Base-by-base conservation (phyloP, 2,113 vertebrate genomes). In the Notarius quadriscutis region DNA sequence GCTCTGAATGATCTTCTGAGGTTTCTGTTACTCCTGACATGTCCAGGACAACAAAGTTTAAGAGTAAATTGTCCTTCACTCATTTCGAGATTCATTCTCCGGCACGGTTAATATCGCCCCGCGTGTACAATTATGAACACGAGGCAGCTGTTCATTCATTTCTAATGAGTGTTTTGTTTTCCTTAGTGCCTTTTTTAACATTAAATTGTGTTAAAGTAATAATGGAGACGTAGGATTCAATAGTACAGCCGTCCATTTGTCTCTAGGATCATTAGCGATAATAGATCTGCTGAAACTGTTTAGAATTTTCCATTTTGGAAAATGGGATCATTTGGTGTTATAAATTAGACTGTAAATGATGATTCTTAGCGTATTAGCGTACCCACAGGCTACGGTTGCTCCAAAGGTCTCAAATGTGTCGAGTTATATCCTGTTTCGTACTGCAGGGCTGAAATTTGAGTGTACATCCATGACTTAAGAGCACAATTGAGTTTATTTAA, bases 151-250 rank as follows among this genome's bases (percentile, higher is more conserved):
- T 89, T 91, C 88, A 90, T 90, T 91, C 89, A 90, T 92, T 89
- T 89, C 84, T 91, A 91, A 92, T 91, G 82, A 91, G 87, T 91
- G 89, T 88, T 91, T 92, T 91, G 87, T 90, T 91, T 88, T 89
- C 75, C 84, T 87, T 86, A 77, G 80, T 85, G 89, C 85, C 41
- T 89, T 91, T 88, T 84, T 89, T 85, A 85, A 86, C 74, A 84
- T 78, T 86, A 90, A 90, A 91, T 91, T 89, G 84, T 81, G 89
- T 91, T 90, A 89, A 88, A 89, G 89, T 88, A 89, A 91, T 92
- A 85, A 91, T 88, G 85, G 86, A 81, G 87, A 89, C 83, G 88
- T 86, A 86, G 89, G 90, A 92, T 91, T 90, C 89, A 89, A 91
- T 91, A 91, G 91, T 41, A 77, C 18, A 25, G 67, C 25, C 81